Conservation (phyloP, 2,888 invertebrate species). For the Protonemura montana region DNA sequence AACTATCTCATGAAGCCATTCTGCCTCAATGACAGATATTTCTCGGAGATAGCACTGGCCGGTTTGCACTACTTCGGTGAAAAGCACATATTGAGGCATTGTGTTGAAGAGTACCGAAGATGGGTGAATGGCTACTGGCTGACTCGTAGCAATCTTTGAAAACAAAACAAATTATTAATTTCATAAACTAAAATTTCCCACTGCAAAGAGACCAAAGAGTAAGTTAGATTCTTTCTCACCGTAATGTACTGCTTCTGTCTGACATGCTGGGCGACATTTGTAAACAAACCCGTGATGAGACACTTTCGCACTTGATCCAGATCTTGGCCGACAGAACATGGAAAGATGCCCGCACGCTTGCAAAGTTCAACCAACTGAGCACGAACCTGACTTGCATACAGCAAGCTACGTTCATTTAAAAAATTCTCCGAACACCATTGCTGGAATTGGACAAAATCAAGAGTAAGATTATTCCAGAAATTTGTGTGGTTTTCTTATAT, state of each 20-base stretch:
- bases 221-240: conserved; percentile 58
- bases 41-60: conserved; percentile 81
- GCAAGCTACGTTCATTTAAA: conserved; percentile 81
- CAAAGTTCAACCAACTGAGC: conserved; percentile 80
- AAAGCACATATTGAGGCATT: conserved; percentile 78
- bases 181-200: too few relatives aligned
- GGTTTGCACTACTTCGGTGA: conserved; percentile 88
- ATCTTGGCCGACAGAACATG: conserved; percentile 69
- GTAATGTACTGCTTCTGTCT: conserved; percentile 75
- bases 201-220: too few relatives aligned
- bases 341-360: conserved; percentile 66
- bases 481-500: neutral
- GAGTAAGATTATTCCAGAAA: neutral
- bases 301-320: conserved; percentile 70
- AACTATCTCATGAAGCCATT: conserved; percentile 75
- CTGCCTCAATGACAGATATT: conserved; percentile 78
- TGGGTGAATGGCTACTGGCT: conserved; percentile 84
- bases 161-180: conserved; percentile 44
- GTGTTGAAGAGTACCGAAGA: conserved; percentile 77
- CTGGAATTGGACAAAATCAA: conserved; percentile 57
- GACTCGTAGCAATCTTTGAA: conserved; percentile 66
- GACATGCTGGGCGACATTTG: conserved; percentile 84
- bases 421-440: conserved; percentile 92
- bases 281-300: conserved; percentile 81
- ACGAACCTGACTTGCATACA: conserved; percentile 81